Conservation (phyloP, 2,888 invertebrate genomes). For the Callimorpha dominula region DNA sequence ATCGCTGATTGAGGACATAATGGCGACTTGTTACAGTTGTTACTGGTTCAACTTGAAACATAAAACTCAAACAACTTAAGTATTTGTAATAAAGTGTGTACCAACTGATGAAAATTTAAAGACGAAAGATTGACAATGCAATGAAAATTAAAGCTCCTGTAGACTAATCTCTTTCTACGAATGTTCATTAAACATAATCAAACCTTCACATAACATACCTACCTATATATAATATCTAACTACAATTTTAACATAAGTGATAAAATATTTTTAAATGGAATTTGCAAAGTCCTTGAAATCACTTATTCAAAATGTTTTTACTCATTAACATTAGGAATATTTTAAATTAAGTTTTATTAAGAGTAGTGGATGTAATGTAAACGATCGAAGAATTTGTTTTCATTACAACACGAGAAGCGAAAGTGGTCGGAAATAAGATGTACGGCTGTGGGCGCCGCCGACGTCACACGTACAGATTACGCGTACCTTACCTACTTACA, state of each 20-base stretch:
- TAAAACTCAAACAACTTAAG: too few species aligned
- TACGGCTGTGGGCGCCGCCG: conserved; percentile 22
- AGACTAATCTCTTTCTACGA: neutral
- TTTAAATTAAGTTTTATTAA: neutral
- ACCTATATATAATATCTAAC: too few species aligned
- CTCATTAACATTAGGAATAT: neutral
- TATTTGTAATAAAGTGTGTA: neutral
- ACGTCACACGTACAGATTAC: conserved; percentile 39
- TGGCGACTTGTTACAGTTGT: neutral
- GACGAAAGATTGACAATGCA: neutral
- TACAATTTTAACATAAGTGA: neutral
- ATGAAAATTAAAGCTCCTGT: too few species aligned
- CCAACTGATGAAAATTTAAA: neutral
- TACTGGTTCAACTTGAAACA: too few species aligned
- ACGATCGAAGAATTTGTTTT: conserved; percentile 42
- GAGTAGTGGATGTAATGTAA: conserved; percentile 21
- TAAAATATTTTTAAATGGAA: neutral
- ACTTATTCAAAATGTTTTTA: neutral
- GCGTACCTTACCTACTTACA: conserved; percentile 1
- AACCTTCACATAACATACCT: too few species aligned
- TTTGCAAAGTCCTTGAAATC: neutral
- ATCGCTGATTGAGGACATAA: neutral
- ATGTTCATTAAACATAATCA: neutral
- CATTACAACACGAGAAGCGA: conserved; percentile 45
- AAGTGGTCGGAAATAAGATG: conserved; percentile 43